Evolutionary conservation across 2,113 vertebrate genomes (phyloP), one percentile per base, ranked within the genome.

Genomic region (Aldabrachelys gigantea): DNA sequence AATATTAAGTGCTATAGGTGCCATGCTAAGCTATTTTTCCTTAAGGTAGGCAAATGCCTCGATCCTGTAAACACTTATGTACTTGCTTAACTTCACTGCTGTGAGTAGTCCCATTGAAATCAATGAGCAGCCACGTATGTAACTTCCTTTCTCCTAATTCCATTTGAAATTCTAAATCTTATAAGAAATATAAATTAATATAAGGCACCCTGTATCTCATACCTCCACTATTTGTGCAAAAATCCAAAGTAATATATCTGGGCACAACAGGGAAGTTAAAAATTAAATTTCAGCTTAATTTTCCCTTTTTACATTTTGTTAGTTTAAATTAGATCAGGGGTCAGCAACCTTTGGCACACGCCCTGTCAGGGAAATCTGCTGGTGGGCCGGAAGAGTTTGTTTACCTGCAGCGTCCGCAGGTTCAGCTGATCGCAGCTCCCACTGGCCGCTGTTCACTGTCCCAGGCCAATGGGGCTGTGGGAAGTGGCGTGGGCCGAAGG

Each of bases 271-370:
- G 19, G 5, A 19, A 41, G 21, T 24, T 75, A 75, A 75, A 75
- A 75, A 75, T 41, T 12, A 22, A 13, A 83, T 84, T 14, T 56
- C 29, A 62, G 79, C 0, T 88, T 59, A 8, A 0, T 0, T 8
- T 90, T 89, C 3, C 5, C 59, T 92, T 95, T 79, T 4, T 53
- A 13, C 0, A 0, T 5, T 78, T 80, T 54, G 2, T 65, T 29
- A 53, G 13, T 89, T 82, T 82, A 44, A 69, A 31, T 89, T 84
- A 24, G 81, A 0, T 16, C 50, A 50, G 50, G 50, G 50, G 14
- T 50, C 13, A 13, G 50, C 50, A 50, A 50, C 13, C 50, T 50
- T 50, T 50, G 50, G 50, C 50, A 50, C 50, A 50, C 13, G 50
- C 13, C 50, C 13, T 4, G 13, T 14, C 50, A 50, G 50, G 50